Evolutionary conservation across 2,888 invertebrate genomes (phyloP).

Genomic region (Megalurothrips usitatus): DNA sequence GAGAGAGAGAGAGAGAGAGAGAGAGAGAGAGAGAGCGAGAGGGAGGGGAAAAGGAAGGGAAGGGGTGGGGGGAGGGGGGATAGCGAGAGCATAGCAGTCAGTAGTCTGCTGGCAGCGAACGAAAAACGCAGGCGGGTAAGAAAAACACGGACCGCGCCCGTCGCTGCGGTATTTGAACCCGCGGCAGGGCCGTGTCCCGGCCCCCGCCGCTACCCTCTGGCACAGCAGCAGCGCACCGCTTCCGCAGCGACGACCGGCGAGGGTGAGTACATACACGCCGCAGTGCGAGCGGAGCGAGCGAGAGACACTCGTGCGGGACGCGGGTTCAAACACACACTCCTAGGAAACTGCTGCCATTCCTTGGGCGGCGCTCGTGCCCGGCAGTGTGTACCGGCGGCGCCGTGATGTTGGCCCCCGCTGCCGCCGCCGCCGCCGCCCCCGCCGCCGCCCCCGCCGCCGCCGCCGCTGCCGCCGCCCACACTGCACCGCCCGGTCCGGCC

Average conservation of each 20-base stretch:
- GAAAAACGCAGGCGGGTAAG: too few relatives aligned
- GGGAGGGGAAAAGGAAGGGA: background rate
- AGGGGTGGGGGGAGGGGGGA: background rate
- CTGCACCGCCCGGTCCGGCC: too few relatives aligned
- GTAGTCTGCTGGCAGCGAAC: background rate
- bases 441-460: background rate
- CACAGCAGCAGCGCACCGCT: background rate
- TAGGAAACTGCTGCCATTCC: too few relatives aligned
- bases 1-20: constrained; percentile 10
- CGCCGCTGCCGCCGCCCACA: background rate
- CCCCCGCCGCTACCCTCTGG: background rate
- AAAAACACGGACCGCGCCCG: background rate
- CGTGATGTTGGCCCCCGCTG: too few relatives aligned
- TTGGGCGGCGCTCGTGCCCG: too few relatives aligned
- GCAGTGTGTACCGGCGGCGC: too few relatives aligned
- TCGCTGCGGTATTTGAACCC: background rate
- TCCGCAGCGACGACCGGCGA: too few relatives aligned
- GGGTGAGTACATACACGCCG: too few relatives aligned
- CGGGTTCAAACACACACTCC: too few relatives aligned
- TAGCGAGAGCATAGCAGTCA: background rate
- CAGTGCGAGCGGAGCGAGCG: too few relatives aligned
- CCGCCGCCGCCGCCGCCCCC: background rate
- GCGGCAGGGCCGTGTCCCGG: background rate
- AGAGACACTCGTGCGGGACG: too few relatives aligned
- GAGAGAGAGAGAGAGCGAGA: background rate